phyloP scores from a whole-genome alignment of 2,113 vertebrate species.

The Nettapus auritus region DNA sequence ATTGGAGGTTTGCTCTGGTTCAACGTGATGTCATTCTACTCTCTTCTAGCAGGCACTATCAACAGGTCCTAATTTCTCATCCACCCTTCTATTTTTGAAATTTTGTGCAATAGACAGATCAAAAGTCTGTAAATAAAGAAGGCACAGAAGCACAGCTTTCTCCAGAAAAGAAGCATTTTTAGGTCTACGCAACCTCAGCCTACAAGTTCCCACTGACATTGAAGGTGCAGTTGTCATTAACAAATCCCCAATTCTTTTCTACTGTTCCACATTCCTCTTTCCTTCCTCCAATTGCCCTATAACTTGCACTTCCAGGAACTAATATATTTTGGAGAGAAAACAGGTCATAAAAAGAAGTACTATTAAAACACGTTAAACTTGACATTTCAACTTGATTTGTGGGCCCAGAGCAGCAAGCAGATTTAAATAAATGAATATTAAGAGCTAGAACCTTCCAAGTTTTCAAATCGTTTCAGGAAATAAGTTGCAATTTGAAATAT shows the following conservation, averaged over 20 bases:
- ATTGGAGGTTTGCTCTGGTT: neutral
- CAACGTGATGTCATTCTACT: neutral
- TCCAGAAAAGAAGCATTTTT: neutral
- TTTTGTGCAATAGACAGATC: neutral
- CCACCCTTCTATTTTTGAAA: neutral
- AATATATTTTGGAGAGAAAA: neutral
- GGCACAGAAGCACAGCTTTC: neutral
- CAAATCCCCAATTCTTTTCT: neutral
- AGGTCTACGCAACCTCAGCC: neutral
- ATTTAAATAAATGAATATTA: neutral
- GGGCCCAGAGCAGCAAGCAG: neutral
- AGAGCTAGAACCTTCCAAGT: neutral
- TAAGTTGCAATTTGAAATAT: neutral
- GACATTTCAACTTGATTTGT: neutral
- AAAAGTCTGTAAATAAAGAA: neutral
- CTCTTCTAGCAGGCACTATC: neutral
- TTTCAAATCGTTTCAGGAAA: neutral
- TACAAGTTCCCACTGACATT: neutral
- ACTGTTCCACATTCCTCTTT: neutral
- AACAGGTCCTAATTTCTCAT: neutral
- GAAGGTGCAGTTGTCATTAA: neutral
- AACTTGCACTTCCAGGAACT: neutral
- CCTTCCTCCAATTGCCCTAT: neutral
- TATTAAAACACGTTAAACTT: neutral
- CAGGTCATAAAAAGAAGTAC: neutral